phyloP scores from a whole-genome alignment of 2,113 vertebrate genomes.

The Cololabis saira region DNA sequence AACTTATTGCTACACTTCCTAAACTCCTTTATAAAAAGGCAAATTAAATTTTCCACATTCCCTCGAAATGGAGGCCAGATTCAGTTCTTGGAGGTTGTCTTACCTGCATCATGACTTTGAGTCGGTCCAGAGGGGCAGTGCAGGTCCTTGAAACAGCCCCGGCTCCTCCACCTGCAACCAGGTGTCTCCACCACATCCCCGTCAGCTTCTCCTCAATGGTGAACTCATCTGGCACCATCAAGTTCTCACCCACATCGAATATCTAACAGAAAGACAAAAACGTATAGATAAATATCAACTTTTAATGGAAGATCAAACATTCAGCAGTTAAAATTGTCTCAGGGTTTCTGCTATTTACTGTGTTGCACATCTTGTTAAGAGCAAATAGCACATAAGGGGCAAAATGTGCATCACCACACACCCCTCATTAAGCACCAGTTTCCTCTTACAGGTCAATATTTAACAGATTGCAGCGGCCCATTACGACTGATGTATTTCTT shows the following conservation, averaged over 20 bases:
- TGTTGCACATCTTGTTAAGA: too few relatives aligned
- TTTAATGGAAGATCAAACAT: too few relatives aligned
- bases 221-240: constrained; percentile 96
- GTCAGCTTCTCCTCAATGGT: constrained; percentile 92
- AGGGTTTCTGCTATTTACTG: too few relatives aligned
- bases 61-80: too few relatives aligned
- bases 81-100: neutral
- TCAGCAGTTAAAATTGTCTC: too few relatives aligned
- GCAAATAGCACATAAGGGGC: too few relatives aligned
- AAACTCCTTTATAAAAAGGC: too few relatives aligned
- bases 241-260: constrained; percentile 95
- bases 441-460: neutral
- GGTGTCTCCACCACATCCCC: constrained; percentile 97
- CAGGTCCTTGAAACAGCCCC: constrained; percentile 94
- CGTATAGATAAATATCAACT: too few relatives aligned
- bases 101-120: constrained; percentile 99
- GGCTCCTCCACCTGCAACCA: constrained; percentile 94
- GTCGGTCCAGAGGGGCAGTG: constrained; percentile 93
- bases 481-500: neutral
- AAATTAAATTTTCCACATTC: too few relatives aligned
- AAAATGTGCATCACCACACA: neutral
- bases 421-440: too few relatives aligned
- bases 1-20: too few relatives aligned
- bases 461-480: neutral
- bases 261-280: constrained; percentile 80